These are phyloP conservation scores for Cheirogaleus major DNA, from an alignment of 2,797 vertebrate genomes.

Conservation along the genomic window DNA sequence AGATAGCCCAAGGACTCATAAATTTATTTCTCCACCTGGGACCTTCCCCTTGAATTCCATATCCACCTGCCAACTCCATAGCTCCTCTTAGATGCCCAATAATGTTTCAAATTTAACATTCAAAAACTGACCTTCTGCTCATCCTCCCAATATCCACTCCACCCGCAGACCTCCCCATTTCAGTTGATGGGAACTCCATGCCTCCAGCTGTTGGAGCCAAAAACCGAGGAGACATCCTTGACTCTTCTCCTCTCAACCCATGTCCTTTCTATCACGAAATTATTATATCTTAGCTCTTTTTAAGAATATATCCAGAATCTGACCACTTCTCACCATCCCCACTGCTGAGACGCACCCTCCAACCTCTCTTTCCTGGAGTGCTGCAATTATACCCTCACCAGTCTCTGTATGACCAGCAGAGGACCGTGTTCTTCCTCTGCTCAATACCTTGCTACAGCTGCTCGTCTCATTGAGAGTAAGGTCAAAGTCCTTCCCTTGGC, in stretches of 20 bases:
- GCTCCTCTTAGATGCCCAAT: neutral
- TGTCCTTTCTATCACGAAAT: neutral
- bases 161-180: neutral
- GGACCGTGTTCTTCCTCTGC: neutral
- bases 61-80: neutral
- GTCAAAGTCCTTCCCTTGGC: neutral
- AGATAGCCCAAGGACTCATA: neutral
- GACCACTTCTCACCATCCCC: neutral
- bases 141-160: neutral
- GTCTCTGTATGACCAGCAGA: neutral
- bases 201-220: neutral
- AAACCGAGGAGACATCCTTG: neutral
- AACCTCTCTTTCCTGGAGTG: neutral
- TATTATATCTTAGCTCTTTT: neutral
- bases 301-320: neutral
- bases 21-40: neutral
- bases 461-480: neutral
- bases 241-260: neutral
- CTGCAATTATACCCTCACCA: neutral
- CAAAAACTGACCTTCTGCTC: neutral
- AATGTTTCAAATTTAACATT: neutral
- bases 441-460: neutral
- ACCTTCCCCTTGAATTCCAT: neutral
- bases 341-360: neutral
- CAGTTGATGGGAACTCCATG: neutral